A percentile compares a stretch with the other conserved stretches of the same genome.
phyloP scores from a whole-genome alignment of 2,113 vertebrate species.

The Carettochelys insculpta region DNA sequence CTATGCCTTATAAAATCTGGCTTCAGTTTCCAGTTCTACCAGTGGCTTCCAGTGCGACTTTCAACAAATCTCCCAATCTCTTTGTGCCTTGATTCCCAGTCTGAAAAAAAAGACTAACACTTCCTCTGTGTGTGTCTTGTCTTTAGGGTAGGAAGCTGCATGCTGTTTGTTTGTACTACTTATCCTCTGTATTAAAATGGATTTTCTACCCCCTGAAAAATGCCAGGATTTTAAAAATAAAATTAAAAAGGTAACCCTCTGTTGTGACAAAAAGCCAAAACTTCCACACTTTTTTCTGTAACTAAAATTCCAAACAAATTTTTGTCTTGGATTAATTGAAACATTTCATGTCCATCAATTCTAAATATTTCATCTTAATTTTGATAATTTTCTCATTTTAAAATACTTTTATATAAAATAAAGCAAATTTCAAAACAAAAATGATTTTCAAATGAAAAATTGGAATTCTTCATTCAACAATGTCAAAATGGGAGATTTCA shows the following conservation, averaged over 20 bases:
- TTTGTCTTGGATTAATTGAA: neutral
- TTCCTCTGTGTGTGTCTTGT: neutral
- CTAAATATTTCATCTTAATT: neutral
- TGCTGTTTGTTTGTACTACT: neutral
- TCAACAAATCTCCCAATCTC: neutral
- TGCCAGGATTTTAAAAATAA: neutral
- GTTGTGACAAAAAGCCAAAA: neutral
- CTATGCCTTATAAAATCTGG: neutral
- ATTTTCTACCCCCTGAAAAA: neutral
- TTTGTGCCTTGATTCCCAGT: neutral
- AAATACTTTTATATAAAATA: neutral
- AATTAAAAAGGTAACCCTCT: neutral
- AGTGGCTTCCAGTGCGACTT: neutral
- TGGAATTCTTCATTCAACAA: neutral
- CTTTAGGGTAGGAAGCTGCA: neutral
- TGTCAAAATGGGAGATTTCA: neutral
- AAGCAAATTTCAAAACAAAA: neutral
- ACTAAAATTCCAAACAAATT: neutral
- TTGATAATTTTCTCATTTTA: neutral
- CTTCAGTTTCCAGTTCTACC: neutral
- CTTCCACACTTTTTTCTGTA: neutral
- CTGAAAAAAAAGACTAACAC: neutral
- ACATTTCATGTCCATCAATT: neutral
- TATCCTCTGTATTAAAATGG: neutral
- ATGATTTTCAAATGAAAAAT: neutral